Base-by-base conservation (phyloP, 2,888 invertebrate genomes). In the Epinotia bilunana region DNA sequence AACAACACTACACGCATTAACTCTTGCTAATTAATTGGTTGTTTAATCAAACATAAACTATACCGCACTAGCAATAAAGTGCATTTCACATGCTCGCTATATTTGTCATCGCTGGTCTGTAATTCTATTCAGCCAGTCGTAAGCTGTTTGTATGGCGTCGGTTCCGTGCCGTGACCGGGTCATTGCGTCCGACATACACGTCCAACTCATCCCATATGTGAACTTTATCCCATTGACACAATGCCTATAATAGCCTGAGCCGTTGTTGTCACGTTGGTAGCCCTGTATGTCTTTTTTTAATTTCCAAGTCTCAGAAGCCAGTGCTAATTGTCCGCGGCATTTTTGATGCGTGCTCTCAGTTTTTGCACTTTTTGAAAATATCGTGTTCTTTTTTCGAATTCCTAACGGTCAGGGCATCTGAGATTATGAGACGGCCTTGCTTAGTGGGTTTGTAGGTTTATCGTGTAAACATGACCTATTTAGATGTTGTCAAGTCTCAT, bases 131-230 rank as follows among this genome's bases (percentile, higher is more conserved):
- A 58, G 53, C 20, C 70, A 65, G 28, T 58, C 73, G 74, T 77
- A 63, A 76, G 73, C 78, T 78, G 72, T 70, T 78, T 78, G 77
- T 43, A 63, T 73, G 77, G 69, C 83, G 79, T 81, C 80, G 83
- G 90, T 86, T 92, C 92, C 92, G 91, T 85, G 84, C 84, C 81
- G 82, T 91, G 89, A 92, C 91, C 91, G 80, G 90, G 92, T 90
- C 90, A 89, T 79, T 78, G 83, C 82, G 87, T 83, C 86, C 87
- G 87, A 87, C 84, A 82, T 84, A 82, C 78, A 46, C 60, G 23
- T 28, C 46, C 69, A 16, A 58, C 57, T 69, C n/a, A 46, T 7
- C 33, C 39, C 28, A 60, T 20, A 16, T 46, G 23, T 60, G n/a
- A 16, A 28, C 46, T 46, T 69, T 69, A 69, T 60, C 6, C 12